Evolutionary conservation across 2,113 vertebrate genomes (phyloP).

Genomic region (Neoarius graeffei): DNA sequence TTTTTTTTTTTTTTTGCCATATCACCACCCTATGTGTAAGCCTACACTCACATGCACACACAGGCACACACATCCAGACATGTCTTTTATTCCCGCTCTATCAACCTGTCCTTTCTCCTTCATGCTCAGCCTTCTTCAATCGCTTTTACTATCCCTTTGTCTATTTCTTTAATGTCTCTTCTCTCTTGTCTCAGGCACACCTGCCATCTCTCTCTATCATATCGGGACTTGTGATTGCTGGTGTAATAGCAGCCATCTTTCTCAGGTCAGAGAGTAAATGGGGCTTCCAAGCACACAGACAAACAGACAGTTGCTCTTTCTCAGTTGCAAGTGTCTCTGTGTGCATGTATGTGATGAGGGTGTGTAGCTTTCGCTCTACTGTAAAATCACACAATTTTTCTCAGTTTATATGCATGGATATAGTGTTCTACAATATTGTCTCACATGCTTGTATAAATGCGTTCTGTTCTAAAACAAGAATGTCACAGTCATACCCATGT

Average conservation of each 20-base stretch:
- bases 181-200: conserved; percentile 18
- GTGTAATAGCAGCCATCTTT: conserved; percentile 40
- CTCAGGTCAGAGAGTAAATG: conserved; percentile 49
- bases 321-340: not conserved
- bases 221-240: conserved; percentile 38
- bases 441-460: conserved; percentile 6
- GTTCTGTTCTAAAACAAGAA: not conserved
- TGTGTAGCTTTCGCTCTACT: not conserved
- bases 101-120: not conserved
- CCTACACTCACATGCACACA: not conserved
- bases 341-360: not conserved
- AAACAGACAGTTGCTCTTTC: conserved; percentile 31
- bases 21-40: not conserved
- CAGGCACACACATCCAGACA: not conserved
- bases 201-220: conserved; percentile 30
- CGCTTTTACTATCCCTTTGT: not conserved
- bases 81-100: not conserved
- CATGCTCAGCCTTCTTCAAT: conserved; percentile 13
- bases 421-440: not conserved
- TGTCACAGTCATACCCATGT: not conserved
- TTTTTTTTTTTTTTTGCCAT: not conserved
- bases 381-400: not conserved
- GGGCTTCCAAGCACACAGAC: conserved; percentile 25
- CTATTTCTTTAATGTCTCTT: conserved; percentile 5
- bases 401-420: not conserved